phyloP scores from a whole-genome alignment of 2,888 invertebrate genomes.

The Tipula helvola region DNA sequence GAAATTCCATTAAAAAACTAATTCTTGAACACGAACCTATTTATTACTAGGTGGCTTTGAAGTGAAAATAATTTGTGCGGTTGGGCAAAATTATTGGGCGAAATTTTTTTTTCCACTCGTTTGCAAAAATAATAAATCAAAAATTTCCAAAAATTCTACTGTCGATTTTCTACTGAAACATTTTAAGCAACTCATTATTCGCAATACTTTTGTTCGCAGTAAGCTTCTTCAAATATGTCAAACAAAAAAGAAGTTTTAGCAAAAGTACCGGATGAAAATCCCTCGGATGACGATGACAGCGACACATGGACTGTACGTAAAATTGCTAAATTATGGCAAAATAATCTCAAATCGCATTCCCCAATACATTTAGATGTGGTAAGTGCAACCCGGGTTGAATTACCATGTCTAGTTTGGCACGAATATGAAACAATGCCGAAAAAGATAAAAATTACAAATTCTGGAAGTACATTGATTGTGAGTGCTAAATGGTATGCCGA shows the following conservation, averaged over 20 bases:
- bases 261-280: background rate
- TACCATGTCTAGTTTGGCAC: conserved; percentile 39
- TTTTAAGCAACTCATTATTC: background rate
- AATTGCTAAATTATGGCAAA: conserved; percentile 6
- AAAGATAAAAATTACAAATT: conserved; percentile 52
- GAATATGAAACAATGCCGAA: conserved; percentile 46
- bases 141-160: no score
- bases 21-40: no score
- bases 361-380: conserved; percentile 14
- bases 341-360: conserved; percentile 8
- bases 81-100: no score
- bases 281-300: background rate
- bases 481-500: conserved; percentile 49
- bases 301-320: background rate
- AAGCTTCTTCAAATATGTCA: background rate
- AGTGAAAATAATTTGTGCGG: no score
- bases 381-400: conserved; percentile 5
- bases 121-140: no score
- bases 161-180: no score
- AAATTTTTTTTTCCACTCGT: no score
- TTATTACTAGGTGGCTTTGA: no score
- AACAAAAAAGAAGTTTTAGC: background rate
- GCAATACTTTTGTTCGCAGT: background rate
- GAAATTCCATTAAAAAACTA: no score
- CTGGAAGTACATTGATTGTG: conserved; percentile 53